Conservation (phyloP, 2,888 invertebrate species). For the Eupithecia abbreviata region DNA sequence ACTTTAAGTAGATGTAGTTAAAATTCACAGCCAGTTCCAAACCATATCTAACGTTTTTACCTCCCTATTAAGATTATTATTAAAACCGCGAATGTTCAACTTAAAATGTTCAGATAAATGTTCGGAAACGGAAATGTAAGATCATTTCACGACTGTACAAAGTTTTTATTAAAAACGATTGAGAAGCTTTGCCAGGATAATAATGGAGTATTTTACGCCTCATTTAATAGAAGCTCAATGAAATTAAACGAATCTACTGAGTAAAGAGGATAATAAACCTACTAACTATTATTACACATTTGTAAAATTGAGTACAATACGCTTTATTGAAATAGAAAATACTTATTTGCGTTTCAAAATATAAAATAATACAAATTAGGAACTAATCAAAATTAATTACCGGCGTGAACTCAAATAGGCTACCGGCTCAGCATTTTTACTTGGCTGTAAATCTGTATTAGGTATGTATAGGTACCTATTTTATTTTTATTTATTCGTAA, state of each 20-base stretch:
- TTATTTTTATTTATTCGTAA: too few species aligned
- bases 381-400: too few species aligned
- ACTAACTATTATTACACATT: background rate
- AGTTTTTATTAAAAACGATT: conserved; percentile 7
- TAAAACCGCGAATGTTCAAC: background rate
- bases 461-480: too few species aligned
- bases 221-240: background rate
- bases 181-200: background rate
- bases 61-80: background rate
- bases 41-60: background rate
- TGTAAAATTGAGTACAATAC: too few species aligned
- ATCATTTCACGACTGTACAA: background rate
- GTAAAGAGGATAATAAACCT: background rate
- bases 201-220: background rate
- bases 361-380: too few species aligned
- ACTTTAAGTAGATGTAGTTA: conserved; percentile 12
- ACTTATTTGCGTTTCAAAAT: too few species aligned
- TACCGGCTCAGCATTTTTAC: too few species aligned
- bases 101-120: background rate
- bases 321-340: too few species aligned
- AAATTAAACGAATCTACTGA: background rate
- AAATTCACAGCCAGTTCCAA: conserved; percentile 2
- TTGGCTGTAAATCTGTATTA: too few species aligned
- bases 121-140: background rate
- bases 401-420: too few species aligned